Base-by-base conservation (phyloP, 2,888 invertebrate species). In the Sesia apiformis region DNA sequence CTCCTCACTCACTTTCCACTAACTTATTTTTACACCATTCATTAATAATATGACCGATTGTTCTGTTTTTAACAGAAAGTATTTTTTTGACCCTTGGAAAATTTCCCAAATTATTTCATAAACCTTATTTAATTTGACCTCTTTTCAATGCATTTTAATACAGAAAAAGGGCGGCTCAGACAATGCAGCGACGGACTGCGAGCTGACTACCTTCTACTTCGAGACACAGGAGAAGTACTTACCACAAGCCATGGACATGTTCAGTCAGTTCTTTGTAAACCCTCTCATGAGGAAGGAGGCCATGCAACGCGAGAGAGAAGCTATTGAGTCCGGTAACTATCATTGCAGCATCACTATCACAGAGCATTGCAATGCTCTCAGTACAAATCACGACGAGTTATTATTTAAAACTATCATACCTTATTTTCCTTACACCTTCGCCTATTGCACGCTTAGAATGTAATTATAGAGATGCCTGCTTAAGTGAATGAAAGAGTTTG, bases 121-220 rank as follows among this genome's bases (percentile, higher is more conserved):
- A 42, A 41, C 41, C 41, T 41, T 41, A n/a, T 41, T 6, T 4
- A 41, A 41, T 41, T 43, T 4, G 39, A n/a, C n/a, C n/a, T 23
- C 23, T 23, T 23, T 23, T 23, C 23, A 23, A 23, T 23, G 23
- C 23, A 23, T 23, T 23, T 23, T 53, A 53, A 56, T 46, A 46
- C 74, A 92, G 90, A 95, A 94, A 90, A 93, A 94, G 74, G 97
- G 97, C 3, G 98, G 97, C 4, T 93, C 93, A 5, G 94, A 94
- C 72, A 97, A 97, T 76, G 97, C 97, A 0, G 93, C 93, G 41
- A 98, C 98, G 0, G 97, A 96, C 70, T 93, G 93, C 76, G 97
- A 97, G 78, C 91, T 92, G 67, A 98, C 97, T 0, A 93, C 94
- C 0, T 98, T 97, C 82, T 94, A 96, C 78, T 97, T 98, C 80